Conservation (phyloP, 2,113 vertebrate species). For the Syngnathus scovelli region DNA sequence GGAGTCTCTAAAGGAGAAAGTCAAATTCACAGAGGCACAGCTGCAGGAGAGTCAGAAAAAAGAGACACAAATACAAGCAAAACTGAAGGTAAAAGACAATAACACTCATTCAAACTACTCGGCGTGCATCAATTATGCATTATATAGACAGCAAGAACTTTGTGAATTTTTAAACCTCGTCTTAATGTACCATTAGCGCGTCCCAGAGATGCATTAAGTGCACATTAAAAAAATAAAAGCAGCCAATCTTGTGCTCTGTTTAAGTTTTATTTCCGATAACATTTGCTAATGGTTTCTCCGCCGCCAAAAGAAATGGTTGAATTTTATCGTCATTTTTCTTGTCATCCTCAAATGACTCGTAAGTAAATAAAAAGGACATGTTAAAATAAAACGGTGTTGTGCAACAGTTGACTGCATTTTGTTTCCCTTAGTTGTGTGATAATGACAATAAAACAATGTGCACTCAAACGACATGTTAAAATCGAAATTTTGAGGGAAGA, state of each 20-base stretch:
- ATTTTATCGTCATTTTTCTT: neutral
- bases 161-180: conserved; percentile 38
- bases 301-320: neutral
- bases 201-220: neutral
- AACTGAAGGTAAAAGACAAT: conserved; percentile 60
- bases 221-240: conserved; percentile 11
- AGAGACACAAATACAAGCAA: conserved; percentile 64
- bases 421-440: neutral
- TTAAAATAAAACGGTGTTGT: neutral
- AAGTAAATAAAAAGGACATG: neutral
- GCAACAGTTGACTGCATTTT: neutral
- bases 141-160: neutral
- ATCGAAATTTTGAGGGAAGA: neutral
- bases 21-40: conserved; percentile 68
- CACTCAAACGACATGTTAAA: too few species aligned
- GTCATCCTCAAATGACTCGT: neutral
- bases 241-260: neutral
- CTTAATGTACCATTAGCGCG: conserved; percentile 26
- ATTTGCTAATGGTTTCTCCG: neutral
- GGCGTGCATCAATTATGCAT: conserved; percentile 45
- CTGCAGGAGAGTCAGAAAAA: conserved; percentile 67
- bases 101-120: conserved; percentile 6
- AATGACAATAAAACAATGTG: too few species aligned
- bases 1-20: conserved; percentile 62
- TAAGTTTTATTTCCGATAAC: neutral